Conservation (phyloP, 2,797 vertebrate species). For the Ambastaia sidthimunki region DNA sequence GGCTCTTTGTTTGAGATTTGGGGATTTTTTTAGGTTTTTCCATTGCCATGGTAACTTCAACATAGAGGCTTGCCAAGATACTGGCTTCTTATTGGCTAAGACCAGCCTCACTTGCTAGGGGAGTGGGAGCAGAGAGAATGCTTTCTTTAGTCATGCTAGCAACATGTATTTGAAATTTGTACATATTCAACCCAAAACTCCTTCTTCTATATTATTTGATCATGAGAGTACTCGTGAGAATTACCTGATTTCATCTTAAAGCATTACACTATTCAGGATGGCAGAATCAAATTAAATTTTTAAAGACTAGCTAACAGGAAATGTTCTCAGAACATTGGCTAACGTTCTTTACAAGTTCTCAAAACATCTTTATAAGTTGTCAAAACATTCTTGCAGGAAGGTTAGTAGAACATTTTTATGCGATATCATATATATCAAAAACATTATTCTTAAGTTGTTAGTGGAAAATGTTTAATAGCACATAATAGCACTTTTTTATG, state of each 20-base stretch:
- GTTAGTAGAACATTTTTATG: too few species aligned
- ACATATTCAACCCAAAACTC: constrained; percentile 31
- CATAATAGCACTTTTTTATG: constrained; percentile 45
- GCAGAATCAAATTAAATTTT: constrained; percentile 13
- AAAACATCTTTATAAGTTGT: too few species aligned
- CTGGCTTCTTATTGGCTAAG: constrained; percentile 65
- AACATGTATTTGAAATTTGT: constrained; percentile 44
- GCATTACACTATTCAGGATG: constrained; percentile 17
- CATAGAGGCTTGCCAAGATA: constrained; percentile 65
- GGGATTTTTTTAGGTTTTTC: constrained; percentile 69
- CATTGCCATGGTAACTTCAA: constrained; percentile 79
- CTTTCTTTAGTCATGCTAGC: constrained; percentile 69
- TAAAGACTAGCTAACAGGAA: neutral
- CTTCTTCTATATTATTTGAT: constrained; percentile 67
- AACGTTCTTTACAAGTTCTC: too few species aligned
- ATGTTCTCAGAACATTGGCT: too few species aligned
- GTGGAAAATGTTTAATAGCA: too few species aligned
- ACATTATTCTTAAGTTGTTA: too few species aligned
- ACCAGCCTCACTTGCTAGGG: constrained; percentile 66
- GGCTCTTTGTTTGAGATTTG: constrained; percentile 58
- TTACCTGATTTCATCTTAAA: constrained; percentile 9
- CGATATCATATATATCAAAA: too few species aligned
- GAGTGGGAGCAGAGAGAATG: constrained; percentile 68
- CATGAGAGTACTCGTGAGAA: constrained; percentile 35
- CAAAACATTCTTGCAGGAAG: too few species aligned